Evolutionary conservation across 1,140 invertebrate species (phyloP), one percentile per base, ranked within the genome.

Genomic region (Goniozus legneri): DNA sequence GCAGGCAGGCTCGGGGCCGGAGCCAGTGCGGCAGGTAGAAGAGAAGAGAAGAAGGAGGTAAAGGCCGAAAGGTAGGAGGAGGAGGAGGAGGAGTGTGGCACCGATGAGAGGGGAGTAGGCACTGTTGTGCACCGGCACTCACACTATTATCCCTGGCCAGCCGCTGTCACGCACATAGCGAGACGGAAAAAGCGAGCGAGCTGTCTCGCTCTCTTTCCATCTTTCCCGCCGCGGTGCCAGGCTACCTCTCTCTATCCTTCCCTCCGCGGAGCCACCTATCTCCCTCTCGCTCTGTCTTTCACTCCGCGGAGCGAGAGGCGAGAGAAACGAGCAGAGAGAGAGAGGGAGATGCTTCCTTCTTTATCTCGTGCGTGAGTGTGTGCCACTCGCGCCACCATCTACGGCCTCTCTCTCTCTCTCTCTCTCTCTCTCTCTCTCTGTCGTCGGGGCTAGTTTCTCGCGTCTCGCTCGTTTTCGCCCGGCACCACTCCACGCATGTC

Each of bases 61-160:
- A 52, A 55, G 54, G 51, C 56, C 59, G 56, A 49, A 59, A 38
- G 19, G 30, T 18, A 43, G 27, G 34, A 50, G n/a, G 31, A 8
- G 38, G 42, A 7, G 13, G 27, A 40, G 38, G 60, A 62, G 60
- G 65, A 62, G 64, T 61, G 60, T 66, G 63, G 58, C 57, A 60
- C 35, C 52, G 41, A 49, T 47, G 53, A 47, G 56, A 60, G 60
- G 60, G 57, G 56, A 54, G 56, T 20, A 8, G 13, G 14, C 50
- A 52, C 65, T 65, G 64, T 60, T 54, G 55, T 62, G 61, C 56
- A 67, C 59, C 58, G 60, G 59, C 52, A 6, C 24, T 27, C 24
- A 27, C 45, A 33, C 31, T 27, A 6, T 32, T 2, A 10, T 24
- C 36, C 8, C 41, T 8, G n/a, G 14, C 27, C 38, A 27, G 32